Evolutionary conservation across 2,888 invertebrate genomes (phyloP).

Genomic region (Macrosoma leucophasiata): DNA sequence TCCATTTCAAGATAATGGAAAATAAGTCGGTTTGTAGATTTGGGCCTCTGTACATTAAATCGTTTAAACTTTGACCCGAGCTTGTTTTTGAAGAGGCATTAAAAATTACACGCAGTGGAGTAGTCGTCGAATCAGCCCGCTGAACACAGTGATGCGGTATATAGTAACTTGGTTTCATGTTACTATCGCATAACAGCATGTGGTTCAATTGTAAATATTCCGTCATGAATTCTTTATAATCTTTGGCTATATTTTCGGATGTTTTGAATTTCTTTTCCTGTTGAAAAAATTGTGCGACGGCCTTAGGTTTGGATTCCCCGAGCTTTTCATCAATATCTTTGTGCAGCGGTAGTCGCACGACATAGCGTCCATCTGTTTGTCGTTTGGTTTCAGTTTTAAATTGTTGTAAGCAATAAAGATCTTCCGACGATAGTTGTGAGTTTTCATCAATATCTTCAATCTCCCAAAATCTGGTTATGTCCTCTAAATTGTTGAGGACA

Average conservation of each 20-base stretch:
- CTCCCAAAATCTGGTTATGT: neutral
- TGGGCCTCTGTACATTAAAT: constrained; percentile 22
- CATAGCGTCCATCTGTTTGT: constrained; percentile 13
- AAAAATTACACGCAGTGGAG: constrained; percentile 23
- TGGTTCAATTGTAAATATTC: constrained; percentile 16
- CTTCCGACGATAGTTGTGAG: too few relatives aligned
- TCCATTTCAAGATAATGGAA: constrained; percentile 19
- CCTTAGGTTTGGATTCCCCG: constrained; percentile 14
- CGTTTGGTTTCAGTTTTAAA: constrained; percentile 8
- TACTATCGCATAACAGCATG: constrained; percentile 10
- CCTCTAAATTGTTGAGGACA: neutral
- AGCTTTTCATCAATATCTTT: constrained; percentile 7
- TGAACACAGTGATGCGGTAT: constrained; percentile 23
- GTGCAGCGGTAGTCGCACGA: constrained; percentile 16
- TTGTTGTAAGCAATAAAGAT: too few relatives aligned
- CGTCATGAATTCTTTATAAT: constrained; percentile 17
- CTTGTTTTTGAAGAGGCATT: neutral
- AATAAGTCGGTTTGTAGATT: constrained; percentile 22
- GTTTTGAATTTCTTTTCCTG: constrained; percentile 15
- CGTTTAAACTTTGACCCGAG: constrained; percentile 22
- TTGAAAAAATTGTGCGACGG: constrained; percentile 19
- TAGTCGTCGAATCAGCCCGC: constrained; percentile 21
- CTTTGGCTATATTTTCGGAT: constrained; percentile 9
- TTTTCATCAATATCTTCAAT: constrained; percentile 13
- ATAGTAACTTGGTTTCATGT: constrained; percentile 12